Base-by-base conservation (phyloP, 2,797 vertebrate genomes). In the Aldrovandia affinis region DNA sequence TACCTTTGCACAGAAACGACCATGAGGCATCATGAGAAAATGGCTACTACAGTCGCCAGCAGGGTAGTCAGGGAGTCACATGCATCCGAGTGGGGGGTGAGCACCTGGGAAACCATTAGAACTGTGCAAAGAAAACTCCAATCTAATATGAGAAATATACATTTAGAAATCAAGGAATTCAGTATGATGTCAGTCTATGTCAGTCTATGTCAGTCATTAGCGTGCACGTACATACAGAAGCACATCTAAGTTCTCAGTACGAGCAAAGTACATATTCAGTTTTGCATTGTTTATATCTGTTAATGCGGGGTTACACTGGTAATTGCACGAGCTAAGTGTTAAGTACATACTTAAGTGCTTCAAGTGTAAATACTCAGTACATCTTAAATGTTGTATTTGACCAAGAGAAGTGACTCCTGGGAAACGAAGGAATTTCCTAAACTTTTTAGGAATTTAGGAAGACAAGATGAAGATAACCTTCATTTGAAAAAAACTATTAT, bases 1-100 rank as follows among this genome's bases (percentile, higher is more conserved):
- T 94, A 92, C 92, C 90, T 93, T 93, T 91, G 88, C 92, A 92
- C 91, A 90, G 90, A 93, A 89, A 91, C 91, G 89, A 88, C 89
- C 90, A 91, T 89, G 91, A 93, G 89, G 87, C 86, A 90, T 93
- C 92, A 92, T 93, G 94, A 94, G 93, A 93, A 92, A 93, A 90
- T 50, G 68, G 44, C 20, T 2, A 65, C 65, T 83, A 81, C 70
- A 86, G 86, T 78, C 84, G 30, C 81, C 65, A 79, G 86, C 52
- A 59, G 83, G 30, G 33, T n/a, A 70, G 33, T 70, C 33, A 5
- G 18, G 61, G 55, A 87, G 88, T 89, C 87, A 82, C 86, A 86
- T 85, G 87, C 44, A 81, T 82, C 65, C 33, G 79, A 54, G 52
- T 39, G 59, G 44, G 63, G 85, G 68, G 57, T 47, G 61, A 78